Evolutionary conservation across 2,113 vertebrate genomes (phyloP).

Genomic region (Madoqua kirkii): DNA sequence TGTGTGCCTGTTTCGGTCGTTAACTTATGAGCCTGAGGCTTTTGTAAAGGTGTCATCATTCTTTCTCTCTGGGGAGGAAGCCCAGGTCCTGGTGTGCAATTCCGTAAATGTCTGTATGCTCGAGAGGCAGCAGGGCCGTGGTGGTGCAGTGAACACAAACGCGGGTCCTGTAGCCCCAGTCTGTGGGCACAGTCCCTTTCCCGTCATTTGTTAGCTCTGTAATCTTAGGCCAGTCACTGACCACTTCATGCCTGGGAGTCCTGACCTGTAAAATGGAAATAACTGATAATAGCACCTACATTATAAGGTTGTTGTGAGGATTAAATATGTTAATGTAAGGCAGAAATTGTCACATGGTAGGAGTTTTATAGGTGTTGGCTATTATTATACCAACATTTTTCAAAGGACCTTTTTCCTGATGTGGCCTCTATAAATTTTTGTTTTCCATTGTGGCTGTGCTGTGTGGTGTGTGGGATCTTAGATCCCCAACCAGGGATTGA

Average conservation of each 20-base stretch:
- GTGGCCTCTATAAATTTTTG: not conserved
- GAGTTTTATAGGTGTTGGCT: not conserved
- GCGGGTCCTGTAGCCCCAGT: not conserved
- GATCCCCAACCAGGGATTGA: not conserved
- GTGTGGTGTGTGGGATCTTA: not conserved
- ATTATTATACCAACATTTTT: not conserved
- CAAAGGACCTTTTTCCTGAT: not conserved
- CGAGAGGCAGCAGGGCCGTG: not conserved
- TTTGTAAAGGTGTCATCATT: not conserved
- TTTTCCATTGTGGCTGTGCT: not conserved
- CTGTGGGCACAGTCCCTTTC: not conserved
- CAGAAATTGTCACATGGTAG: not conserved
- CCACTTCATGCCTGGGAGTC: not conserved
- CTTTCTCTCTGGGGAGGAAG: not conserved
- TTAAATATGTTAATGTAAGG: conserved; percentile 6
- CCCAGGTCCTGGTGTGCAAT: not conserved
- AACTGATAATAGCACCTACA: not conserved
- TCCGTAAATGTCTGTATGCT: not conserved
- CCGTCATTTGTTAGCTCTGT: not conserved
- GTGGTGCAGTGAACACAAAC: not conserved
- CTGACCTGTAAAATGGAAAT: not conserved
- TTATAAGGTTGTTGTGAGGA: not conserved
- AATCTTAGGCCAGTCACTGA: not conserved
- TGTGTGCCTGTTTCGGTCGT: not conserved
- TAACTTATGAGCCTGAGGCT: not conserved